A percentile compares a stretch with the other conserved stretches of the same genome.
phyloP scores from a whole-genome alignment of 53 echinoderm and acorn worm species.

The Pentamera pediparva region DNA sequence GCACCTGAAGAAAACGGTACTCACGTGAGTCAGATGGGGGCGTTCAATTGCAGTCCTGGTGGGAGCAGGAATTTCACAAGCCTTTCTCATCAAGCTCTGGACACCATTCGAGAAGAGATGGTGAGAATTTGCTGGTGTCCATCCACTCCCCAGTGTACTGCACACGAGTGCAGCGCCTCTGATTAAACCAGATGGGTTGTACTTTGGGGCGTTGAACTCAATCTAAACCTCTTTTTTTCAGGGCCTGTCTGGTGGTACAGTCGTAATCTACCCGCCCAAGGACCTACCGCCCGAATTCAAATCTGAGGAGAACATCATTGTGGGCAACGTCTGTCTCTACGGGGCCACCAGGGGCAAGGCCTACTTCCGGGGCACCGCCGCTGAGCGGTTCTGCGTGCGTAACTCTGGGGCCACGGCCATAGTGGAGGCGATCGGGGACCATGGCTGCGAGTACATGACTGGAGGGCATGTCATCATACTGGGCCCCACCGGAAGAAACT shows the following conservation, averaged over 20 bases:
- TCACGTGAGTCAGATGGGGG: too few relatives aligned
- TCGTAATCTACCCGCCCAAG: slow-evolving; percentile 78
- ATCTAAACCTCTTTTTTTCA: slow-evolving; percentile 14
- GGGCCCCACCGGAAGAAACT: slow-evolving; percentile 91
- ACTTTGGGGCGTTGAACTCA: not conserved
- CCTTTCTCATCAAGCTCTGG: too few relatives aligned
- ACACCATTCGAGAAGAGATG: too few relatives aligned
- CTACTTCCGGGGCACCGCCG: slow-evolving; percentile 82
- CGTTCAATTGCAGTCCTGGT: too few relatives aligned
- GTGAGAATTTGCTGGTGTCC: not conserved
- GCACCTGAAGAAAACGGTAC: too few relatives aligned
- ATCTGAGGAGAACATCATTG: slow-evolving; percentile 85
- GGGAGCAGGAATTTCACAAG: too few relatives aligned
- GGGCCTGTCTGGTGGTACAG: slow-evolving; percentile 92
- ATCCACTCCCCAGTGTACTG: not conserved
- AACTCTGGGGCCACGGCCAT: slow-evolving; percentile 94
- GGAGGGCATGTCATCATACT: slow-evolving; percentile 82
- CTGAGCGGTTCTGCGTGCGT: slow-evolving; percentile 94
- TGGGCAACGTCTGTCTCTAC: slow-evolving; percentile 95
- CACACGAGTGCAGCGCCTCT: too few relatives aligned
- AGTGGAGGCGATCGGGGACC: slow-evolving; percentile 88
- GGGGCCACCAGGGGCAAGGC: slow-evolving; percentile 92
- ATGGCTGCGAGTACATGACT: slow-evolving; percentile 99
- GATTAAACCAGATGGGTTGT: not conserved
- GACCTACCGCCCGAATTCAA: slow-evolving; percentile 67